phyloP scores from a whole-genome alignment of 2,888 invertebrate genomes.

The Lepidocyrtinus sp. region DNA sequence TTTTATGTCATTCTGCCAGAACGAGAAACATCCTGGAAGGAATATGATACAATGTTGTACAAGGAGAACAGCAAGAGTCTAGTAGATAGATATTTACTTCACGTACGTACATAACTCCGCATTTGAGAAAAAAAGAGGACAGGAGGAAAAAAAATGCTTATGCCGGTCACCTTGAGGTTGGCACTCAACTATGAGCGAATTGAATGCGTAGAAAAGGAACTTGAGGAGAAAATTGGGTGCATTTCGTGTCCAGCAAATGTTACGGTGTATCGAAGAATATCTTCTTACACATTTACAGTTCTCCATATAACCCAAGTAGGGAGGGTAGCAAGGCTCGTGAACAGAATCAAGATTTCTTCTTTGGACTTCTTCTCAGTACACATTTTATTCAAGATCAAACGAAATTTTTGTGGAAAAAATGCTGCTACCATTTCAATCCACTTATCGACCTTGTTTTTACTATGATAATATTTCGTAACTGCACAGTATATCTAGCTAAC shows the following conservation, averaged over 20 bases:
- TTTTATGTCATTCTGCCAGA: not conserved
- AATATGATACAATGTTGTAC: not conserved
- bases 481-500: not conserved
- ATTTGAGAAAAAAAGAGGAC: too few species aligned
- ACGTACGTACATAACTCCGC: too few species aligned
- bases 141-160: too few species aligned
- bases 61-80: not conserved
- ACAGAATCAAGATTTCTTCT: constrained; percentile 41
- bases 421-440: not conserved
- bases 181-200: not conserved
- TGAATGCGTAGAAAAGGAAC: constrained; percentile 8
- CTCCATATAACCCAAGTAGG: too few species aligned
- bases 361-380: too few species aligned
- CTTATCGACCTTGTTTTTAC: not conserved
- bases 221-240: constrained; percentile 16
- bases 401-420: not conserved
- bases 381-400: too few species aligned
- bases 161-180: constrained; percentile 48
- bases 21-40: not conserved
- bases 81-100: not conserved
- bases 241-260: constrained; percentile 35
- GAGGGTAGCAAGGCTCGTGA: too few species aligned
- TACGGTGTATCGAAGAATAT: too few species aligned
- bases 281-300: too few species aligned
- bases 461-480: not conserved